Percentiles rank a stretch among this genome's conserved stretches.
Conservation (phyloP, 1,140 invertebrate genomes). For the Procambarus virginalis region DNA sequence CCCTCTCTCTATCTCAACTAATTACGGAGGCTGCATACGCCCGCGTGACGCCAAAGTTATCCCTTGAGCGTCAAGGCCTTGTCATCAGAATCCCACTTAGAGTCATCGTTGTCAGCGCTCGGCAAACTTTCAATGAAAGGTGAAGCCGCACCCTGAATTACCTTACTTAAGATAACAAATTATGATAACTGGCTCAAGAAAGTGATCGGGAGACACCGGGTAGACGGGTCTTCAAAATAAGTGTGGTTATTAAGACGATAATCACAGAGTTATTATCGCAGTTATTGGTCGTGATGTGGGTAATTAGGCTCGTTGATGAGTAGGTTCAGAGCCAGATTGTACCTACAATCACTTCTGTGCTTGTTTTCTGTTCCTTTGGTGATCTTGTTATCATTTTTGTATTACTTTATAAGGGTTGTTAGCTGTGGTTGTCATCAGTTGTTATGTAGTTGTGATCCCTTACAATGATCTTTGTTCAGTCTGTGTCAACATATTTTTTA, state of each 20-base stretch:
- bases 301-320: neutral
- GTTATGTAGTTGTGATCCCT: no score
- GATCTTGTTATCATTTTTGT: no score
- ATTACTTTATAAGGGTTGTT: no score
- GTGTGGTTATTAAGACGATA: slow-evolving; percentile 1
- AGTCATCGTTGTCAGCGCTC: neutral
- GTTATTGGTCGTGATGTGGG: slow-evolving; percentile 11
- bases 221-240: neutral
- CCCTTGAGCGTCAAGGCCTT: neutral
- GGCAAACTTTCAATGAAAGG: slow-evolving; percentile 11
- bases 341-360: no score
- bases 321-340: neutral
- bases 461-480: no score
- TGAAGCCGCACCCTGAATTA: neutral
- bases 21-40: neutral
- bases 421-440: no score
- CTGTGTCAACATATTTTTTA: no score
- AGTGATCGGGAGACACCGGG: neutral
- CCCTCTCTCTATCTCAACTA: neutral
- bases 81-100: slow-evolving; percentile 18
- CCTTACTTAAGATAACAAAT: slow-evolving; percentile 15
- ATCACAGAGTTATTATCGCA: slow-evolving; percentile 21
- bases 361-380: no score
- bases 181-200: slow-evolving; percentile 25
- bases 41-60: neutral